Evolutionary conservation across 2,888 invertebrate genomes (phyloP).

Genomic region (Oscheius onirici): DNA sequence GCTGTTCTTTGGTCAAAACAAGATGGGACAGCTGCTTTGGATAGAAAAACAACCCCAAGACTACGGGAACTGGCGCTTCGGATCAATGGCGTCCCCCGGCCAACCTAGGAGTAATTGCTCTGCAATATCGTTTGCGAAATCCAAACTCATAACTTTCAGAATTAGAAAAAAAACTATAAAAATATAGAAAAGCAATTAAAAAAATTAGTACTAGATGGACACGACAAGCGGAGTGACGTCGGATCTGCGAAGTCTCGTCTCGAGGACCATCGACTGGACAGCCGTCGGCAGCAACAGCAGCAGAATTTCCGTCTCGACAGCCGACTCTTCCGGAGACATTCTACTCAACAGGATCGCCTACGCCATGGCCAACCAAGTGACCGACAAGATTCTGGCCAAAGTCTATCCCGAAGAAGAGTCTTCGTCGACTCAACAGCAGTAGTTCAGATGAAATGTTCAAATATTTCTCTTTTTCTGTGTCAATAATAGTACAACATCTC

Average conservation of each 20-base stretch:
- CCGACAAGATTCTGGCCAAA: slow-evolving; percentile 3
- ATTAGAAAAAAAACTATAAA: too few relatives aligned
- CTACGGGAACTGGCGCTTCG: background rate
- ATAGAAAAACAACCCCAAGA: background rate
- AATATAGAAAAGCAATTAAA: too few relatives aligned
- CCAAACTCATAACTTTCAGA: too few relatives aligned
- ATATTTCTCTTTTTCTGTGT: slow-evolving; percentile 37
- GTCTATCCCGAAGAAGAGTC: background rate
- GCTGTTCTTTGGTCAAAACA: background rate
- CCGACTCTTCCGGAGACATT: background rate
- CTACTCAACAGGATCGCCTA: slow-evolving; percentile 1
- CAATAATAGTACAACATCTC: slow-evolving; percentile 65
- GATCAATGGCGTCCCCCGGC: background rate
- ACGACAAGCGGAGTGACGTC: background rate
- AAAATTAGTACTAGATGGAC: too few relatives aligned
- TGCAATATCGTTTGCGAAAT: too few relatives aligned
- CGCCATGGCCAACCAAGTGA: background rate
- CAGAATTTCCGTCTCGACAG: background rate
- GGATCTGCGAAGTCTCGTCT: slow-evolving; percentile 3
- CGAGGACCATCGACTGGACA: background rate
- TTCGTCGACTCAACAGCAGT: too few relatives aligned
- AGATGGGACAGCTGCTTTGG: background rate
- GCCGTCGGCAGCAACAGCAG: background rate
- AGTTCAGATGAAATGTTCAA: background rate
- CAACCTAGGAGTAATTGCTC: too few relatives aligned